A percentile compares a stretch with the other conserved stretches of the same genome.
Evolutionary conservation across 2,113 vertebrate species (phyloP).

Genomic region (Solea solea): DNA sequence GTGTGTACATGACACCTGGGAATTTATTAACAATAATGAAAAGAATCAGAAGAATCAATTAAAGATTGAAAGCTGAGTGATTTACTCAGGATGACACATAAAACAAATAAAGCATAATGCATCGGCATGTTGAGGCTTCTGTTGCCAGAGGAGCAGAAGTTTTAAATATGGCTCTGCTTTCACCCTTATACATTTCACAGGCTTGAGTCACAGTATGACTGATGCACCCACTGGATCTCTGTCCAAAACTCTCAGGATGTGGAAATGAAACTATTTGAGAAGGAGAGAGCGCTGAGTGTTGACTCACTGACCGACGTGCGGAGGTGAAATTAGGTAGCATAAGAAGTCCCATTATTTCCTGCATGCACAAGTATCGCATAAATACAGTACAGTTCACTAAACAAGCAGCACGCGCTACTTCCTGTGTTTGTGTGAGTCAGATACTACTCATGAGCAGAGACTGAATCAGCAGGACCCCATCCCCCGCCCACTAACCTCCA

Average conservation of each 20-base stretch:
- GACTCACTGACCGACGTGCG: constrained; percentile 63
- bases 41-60: background rate
- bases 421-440: constrained; percentile 82
- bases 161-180: constrained; percentile 59
- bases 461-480: constrained; percentile 71
- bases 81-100: background rate
- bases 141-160: constrained; percentile 35
- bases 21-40: background rate
- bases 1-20: background rate
- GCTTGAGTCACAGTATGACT: constrained; percentile 76
- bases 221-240: constrained; percentile 44
- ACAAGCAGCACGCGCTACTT: constrained; percentile 75
- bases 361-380: constrained; percentile 59
- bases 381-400: constrained; percentile 67
- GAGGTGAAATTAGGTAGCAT: constrained; percentile 51
- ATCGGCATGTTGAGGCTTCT: constrained; percentile 2
- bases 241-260: constrained; percentile 72
- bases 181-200: constrained; percentile 47
- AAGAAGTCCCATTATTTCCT: constrained; percentile 48
- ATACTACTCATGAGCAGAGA: constrained; percentile 72
- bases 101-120: constrained; percentile 2
- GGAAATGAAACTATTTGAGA: constrained; percentile 69
- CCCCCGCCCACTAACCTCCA: constrained; percentile 75
- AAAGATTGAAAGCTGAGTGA: background rate
- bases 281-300: constrained; percentile 43